Evolutionary conservation across 64 coral and sea anemone genomes (phyloP).

Genomic region (Pocillopora verrucosa): DNA sequence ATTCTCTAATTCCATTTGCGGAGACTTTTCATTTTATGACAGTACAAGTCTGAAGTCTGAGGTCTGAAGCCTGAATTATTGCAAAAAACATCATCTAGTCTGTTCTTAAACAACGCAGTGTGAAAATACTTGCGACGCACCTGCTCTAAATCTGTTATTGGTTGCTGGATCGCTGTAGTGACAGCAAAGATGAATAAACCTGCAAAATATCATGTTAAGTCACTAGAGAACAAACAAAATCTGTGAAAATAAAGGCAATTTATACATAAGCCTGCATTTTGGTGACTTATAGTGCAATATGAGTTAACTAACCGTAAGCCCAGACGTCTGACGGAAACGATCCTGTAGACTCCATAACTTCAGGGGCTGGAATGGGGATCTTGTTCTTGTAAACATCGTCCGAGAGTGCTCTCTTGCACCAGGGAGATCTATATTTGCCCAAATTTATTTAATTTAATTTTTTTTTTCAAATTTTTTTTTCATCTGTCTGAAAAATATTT

Average conservation of each 20-base stretch:
- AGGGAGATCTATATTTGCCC: conserved; percentile 20
- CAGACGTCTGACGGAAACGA: conserved; percentile 43
- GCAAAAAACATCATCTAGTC: too few relatives aligned
- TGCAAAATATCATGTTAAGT: neutral
- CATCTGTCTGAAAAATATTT: neutral
- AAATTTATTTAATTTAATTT: neutral
- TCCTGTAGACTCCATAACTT: neutral
- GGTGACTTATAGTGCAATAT: too few relatives aligned
- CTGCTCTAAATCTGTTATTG: conserved; percentile 32
- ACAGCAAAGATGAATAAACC: conserved; percentile 52
- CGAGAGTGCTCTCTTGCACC: conserved; percentile 35
- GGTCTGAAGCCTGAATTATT: too few relatives aligned
- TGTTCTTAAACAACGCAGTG: too few relatives aligned
- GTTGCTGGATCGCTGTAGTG: conserved; percentile 35
- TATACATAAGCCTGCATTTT: too few relatives aligned
- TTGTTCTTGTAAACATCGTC: conserved; percentile 44
- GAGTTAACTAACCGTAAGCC: conserved; percentile 41
- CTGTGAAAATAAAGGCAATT: too few relatives aligned
- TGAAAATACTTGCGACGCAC: neutral
- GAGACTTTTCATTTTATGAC: too few relatives aligned
- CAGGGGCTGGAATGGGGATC: conserved; percentile 47
- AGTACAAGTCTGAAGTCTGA: too few relatives aligned
- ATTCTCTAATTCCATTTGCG: too few relatives aligned
- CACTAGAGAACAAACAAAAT: too few relatives aligned
- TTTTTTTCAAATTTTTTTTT: neutral